Base-by-base conservation (phyloP, 2,113 vertebrate species). In the Ameiurus melas region DNA sequence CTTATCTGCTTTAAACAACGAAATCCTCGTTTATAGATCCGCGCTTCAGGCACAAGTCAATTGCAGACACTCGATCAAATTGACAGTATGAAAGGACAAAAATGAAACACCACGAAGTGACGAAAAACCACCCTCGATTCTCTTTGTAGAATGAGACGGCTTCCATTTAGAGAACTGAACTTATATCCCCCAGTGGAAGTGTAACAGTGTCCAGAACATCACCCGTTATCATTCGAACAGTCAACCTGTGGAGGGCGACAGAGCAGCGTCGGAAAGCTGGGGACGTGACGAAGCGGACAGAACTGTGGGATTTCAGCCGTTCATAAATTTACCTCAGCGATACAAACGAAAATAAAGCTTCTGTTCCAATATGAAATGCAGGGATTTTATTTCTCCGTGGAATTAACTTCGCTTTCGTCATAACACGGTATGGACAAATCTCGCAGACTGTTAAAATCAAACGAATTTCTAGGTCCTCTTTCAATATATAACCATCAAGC, bases 351-450 rank as follows among this genome's bases (percentile, higher is more conserved):
- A 71, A 47, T 25, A 71, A 39, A 19, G 51, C 19, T 53, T 87
- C 86, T 43, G 55, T 86, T 82, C 73, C 43, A 82, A 87, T 82
- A 70, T 87, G 86, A 87, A 87, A 82, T 78, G 73, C 30, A 51
- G 39, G 22, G 57, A 58, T 27, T 77, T 33, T 58, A 57, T 62
- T 86, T 77, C 71, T 86, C 33, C 66, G 27, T 57, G 51, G 25
- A 62, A 58, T 77, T n/a, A 47, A 77, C 73, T 73, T 73, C 20
- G 71, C 47, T 55, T 16, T 55, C 10, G 78, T 80, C 53, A 30
- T 33, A 79, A n/a, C 77, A 79, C 6, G n/a, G n/a, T 57, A 81
- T 33, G 17, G 36, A 81, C 51, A 20, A 22, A 57, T 10, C 19
- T 3, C 10, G 3, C n/a, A 57, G 16, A 57, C n/a, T 16, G 51